Percentiles rank a stretch among this genome's conserved stretches.
Evolutionary conservation across 92 coral and sea anemone genomes (phyloP).

Genomic region (Parazoanthus swiftii): DNA sequence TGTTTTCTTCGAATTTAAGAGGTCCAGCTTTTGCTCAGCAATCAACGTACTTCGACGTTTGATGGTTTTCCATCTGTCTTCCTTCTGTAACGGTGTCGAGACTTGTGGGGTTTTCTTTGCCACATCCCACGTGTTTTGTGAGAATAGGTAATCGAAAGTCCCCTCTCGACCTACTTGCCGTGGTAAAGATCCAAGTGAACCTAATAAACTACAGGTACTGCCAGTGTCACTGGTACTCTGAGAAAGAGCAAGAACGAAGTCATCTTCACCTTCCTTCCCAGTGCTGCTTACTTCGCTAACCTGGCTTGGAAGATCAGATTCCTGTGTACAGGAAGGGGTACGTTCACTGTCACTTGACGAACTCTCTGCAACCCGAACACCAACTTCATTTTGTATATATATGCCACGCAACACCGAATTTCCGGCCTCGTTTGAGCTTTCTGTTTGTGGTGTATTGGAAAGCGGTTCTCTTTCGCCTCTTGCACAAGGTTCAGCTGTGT

Average conservation of each 20-base stretch:
- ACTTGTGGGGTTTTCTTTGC: neutral
- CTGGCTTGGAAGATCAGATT: neutral
- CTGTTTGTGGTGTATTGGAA: neutral
- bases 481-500: neutral
- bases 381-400: too few species aligned
- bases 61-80: neutral
- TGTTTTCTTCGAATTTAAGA: neutral
- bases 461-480: neutral
- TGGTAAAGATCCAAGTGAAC: neutral
- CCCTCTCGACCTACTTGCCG: neutral
- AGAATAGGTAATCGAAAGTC: neutral
- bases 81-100: neutral
- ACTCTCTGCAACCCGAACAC: neutral
- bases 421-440: neutral
- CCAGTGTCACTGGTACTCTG: neutral
- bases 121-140: slow-evolving; percentile 12
- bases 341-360: neutral
- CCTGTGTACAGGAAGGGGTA: neutral
- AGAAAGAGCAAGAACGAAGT: neutral
- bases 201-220: neutral
- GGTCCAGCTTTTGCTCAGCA: neutral
- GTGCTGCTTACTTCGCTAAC: neutral
- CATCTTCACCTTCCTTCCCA: neutral
- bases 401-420: neutral
- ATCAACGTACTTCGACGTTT: neutral